A percentile compares a stretch with the other conserved stretches of the same genome.
Evolutionary conservation across 1,140 invertebrate genomes (phyloP).

Genomic region (Portunus trituberculatus): DNA sequence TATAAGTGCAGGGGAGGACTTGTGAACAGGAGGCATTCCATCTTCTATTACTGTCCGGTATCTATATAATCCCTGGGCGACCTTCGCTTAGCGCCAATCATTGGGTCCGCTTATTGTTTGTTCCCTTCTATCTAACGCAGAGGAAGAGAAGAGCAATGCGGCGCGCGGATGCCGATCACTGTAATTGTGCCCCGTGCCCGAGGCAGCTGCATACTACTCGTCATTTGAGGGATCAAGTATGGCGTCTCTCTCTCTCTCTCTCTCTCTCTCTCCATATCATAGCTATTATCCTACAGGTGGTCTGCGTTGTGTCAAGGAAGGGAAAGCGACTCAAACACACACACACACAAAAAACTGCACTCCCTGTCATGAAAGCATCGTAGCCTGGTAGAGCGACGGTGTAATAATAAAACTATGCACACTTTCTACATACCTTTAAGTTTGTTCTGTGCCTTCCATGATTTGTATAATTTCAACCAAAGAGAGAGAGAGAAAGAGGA

Average conservation of each 20-base stretch:
- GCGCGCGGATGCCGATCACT: too few species aligned
- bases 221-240: neutral
- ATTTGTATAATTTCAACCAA: neutral
- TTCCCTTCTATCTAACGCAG: neutral
- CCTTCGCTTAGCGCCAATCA: neutral
- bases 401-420: neutral
- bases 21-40: neutral
- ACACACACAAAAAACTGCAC: neutral
- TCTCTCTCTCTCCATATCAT: neutral
- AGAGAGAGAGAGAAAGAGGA: neutral
- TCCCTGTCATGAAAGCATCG: neutral
- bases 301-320: neutral
- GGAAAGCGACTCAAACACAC: neutral
- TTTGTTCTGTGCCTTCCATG: neutral
- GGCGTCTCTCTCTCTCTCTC: neutral
- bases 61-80: neutral
- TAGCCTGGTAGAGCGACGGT: neutral
- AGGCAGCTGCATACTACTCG: neutral
- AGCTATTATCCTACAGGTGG: neutral
- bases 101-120: neutral
- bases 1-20: neutral
- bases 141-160: neutral
- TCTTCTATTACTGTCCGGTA: constrained; percentile 13
- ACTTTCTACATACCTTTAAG: neutral
- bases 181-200: neutral